Base-by-base conservation (phyloP, 2,888 invertebrate genomes). In the Poecilus cupreus region DNA sequence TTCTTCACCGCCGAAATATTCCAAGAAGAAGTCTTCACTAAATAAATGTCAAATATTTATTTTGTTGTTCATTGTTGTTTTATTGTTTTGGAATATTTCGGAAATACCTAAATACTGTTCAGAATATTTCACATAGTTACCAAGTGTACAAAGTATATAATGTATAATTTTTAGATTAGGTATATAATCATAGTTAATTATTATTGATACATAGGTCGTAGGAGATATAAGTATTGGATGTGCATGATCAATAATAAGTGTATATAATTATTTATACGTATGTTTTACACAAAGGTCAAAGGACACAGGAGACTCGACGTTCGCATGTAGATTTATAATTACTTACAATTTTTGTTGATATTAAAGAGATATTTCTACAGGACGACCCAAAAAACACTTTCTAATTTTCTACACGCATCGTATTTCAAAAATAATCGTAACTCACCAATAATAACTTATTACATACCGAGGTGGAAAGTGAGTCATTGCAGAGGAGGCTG, bases 91-190 rank as follows among this genome's bases (percentile, higher is more conserved):
- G 13, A 60, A 24, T 13, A 60, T 54, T 54, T 60, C n/a, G 24
- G 24, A 68, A 37, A 68, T 68, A 37, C 64, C 18, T 13, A 10
- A 60, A 13, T 68, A 68, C 64, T 32, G 64, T 37, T 13, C 51
- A 8, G 51, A 51, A 51, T 13, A 13, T 43, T n/a, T 24, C 60
- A 60, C 32, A 37, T 37, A 18, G 8, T 68, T 60, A 68, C 16
- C 37, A 39, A 75, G 78, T 78, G 68, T 78, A 78, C 68, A 78
- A 78, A 78, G 78, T 68, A 78, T 77, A 77, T 77, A 60, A 72
- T 72, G 49, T 72, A 49, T 75, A n/a, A 24, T 76, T 76, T n/a
- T 76, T 13, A 49, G 5, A 57, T 37, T 75, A 49, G 43, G 32
- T 76, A 76, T 72, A 76, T 76, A 76, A 24, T 32, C 32, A 32